Evolutionary conservation across 2,888 invertebrate genomes (phyloP).

Genomic region (Saturnia pavonia): DNA sequence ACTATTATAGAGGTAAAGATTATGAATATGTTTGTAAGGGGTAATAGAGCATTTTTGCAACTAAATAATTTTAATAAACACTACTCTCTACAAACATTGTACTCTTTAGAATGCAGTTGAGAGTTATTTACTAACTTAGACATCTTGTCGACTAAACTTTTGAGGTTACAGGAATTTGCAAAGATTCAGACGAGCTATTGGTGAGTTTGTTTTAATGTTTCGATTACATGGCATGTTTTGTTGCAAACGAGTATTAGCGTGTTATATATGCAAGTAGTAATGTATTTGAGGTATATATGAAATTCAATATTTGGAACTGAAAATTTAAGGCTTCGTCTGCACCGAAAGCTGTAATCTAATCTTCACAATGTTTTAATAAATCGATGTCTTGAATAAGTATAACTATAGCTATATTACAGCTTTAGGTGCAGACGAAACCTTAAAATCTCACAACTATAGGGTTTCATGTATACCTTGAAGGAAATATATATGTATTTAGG

Average conservation of each 20-base stretch:
- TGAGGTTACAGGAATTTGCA: slow-evolving; percentile 5
- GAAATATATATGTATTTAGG: neutral
- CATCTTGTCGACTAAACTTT: slow-evolving; percentile 6
- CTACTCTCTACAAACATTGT: neutral
- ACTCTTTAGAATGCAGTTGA: slow-evolving; percentile 1
- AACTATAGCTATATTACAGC: too few species aligned
- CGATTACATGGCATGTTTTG: neutral
- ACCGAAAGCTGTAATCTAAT: neutral
- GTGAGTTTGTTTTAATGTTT: neutral
- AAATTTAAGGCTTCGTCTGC: neutral
- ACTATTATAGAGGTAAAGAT: too few species aligned
- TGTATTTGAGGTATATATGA: neutral
- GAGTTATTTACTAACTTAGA: neutral
- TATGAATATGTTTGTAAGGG: too few species aligned
- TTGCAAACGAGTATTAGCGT: neutral
- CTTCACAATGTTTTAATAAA: neutral
- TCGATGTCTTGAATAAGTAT: neutral
- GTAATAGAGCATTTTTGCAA: neutral
- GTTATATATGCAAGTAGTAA: neutral
- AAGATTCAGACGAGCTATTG: neutral
- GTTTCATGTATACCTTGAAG: neutral
- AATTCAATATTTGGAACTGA: neutral
- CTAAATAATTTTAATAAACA: too few species aligned
- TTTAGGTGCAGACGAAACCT: neutral
- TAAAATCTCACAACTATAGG: neutral